A percentile compares a stretch with the other conserved stretches of the same genome.
phyloP scores from a whole-genome alignment of 2,113 vertebrate genomes.

The Cnemophilus loriae region DNA sequence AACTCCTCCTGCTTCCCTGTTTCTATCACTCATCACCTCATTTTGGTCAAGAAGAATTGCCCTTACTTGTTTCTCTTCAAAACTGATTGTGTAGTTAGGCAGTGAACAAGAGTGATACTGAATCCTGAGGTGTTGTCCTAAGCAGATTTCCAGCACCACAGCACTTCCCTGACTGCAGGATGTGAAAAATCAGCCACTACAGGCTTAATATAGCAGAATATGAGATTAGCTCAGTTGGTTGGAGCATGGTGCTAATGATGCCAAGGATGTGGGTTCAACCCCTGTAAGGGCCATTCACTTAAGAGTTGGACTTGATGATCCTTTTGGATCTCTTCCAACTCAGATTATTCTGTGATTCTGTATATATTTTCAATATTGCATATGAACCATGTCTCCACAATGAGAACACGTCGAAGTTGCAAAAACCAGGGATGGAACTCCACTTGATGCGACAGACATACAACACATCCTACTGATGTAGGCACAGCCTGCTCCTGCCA shows the following conservation, averaged over 20 bases:
- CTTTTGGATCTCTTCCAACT: too few species aligned
- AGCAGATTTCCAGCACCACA: not conserved
- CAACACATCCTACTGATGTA: accelerated
- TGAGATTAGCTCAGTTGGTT: too few species aligned
- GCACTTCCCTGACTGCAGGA: not conserved
- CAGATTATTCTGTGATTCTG: too few species aligned
- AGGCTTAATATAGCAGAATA: not conserved
- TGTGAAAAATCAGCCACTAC: not conserved
- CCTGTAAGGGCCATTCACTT: too few species aligned
- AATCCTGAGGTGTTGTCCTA: not conserved
- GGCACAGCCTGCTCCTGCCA: not conserved
- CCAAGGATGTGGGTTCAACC: too few species aligned
- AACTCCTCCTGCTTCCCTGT: not conserved
- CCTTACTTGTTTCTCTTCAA: not conserved
- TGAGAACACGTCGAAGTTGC: not conserved
- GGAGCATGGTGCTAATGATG: too few species aligned
- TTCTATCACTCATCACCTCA: not conserved
- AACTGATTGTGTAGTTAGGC: not conserved
- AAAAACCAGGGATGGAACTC: not conserved
- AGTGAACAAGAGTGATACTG: not conserved
- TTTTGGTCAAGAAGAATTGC: not conserved
- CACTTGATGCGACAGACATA: not conserved
- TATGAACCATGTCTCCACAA: not conserved
- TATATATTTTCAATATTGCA: not conserved
- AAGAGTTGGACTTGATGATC: too few species aligned